phyloP scores from a whole-genome alignment of 30 jellyfish, hydroid and myxozoan genomes.

The Aurelia coerulea region DNA sequence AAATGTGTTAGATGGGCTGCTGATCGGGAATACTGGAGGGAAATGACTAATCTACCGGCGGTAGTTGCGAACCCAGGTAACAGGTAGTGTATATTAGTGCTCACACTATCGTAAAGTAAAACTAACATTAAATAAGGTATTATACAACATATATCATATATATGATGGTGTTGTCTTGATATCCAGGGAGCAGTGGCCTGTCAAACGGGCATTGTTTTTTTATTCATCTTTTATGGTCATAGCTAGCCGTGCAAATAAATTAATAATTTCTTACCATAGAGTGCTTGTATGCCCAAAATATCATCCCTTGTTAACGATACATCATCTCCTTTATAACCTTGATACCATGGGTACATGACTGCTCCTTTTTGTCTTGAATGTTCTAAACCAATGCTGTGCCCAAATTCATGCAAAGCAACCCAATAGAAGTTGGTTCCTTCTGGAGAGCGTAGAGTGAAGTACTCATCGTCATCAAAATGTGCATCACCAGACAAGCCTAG shows the following conservation, averaged over 20 bases:
- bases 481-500: slow-evolving; percentile 83
- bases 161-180: too few species aligned
- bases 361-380: slow-evolving; percentile 85
- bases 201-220: too few species aligned
- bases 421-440: slow-evolving; percentile 78
- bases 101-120: too few species aligned
- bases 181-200: too few species aligned
- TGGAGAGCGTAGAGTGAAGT: slow-evolving; percentile 68
- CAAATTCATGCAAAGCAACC: slow-evolving; percentile 82
- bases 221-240: too few species aligned
- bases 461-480: slow-evolving; percentile 82
- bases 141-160: too few species aligned
- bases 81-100: too few species aligned
- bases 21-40: too few species aligned
- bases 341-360: slow-evolving; percentile 98
- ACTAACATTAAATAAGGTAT: too few species aligned
- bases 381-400: slow-evolving; percentile 91
- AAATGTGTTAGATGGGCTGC: too few species aligned
- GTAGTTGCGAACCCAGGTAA: too few species aligned
- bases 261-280: slow-evolving; percentile 72
- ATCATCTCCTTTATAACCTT: slow-evolving; percentile 80
- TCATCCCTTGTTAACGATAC: slow-evolving; percentile 74
- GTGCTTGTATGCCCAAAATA: slow-evolving; percentile 77
- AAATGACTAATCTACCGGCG: too few species aligned
- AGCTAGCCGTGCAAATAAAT: not conserved